These are phyloP conservation scores for Rousettus leschenaultii DNA, from an alignment of 2,113 vertebrate genomes.

Conservation along the genomic window DNA sequence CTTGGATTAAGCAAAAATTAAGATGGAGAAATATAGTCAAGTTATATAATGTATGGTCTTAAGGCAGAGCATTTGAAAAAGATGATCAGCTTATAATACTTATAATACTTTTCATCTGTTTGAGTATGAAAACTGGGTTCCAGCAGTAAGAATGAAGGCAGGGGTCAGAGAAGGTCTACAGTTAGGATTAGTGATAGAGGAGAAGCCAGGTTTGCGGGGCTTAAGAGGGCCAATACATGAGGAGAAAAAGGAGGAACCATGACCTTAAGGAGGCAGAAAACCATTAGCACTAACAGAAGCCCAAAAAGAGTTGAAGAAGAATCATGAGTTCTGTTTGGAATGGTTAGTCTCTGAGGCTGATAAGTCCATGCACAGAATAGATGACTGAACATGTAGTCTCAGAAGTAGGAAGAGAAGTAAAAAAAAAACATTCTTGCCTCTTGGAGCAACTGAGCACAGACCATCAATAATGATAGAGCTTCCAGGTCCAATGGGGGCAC, in stretches of 20 bases:
- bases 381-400: background rate
- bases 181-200: background rate
- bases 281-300: background rate
- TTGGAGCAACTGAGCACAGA: constrained; percentile 1
- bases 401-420: background rate
- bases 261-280: background rate
- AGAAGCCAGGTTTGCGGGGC: background rate
- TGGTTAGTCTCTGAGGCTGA: background rate
- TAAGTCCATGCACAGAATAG: background rate
- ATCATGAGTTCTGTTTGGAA: background rate
- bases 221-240: background rate
- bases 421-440: background rate
- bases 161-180: background rate
- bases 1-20: background rate
- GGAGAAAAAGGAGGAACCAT: background rate
- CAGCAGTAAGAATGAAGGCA: background rate
- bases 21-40: background rate
- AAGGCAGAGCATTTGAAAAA: background rate
- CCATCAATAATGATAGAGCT: constrained; percentile 3
- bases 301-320: background rate
- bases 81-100: background rate
- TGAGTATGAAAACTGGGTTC: background rate
- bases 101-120: background rate
- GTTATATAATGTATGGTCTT: background rate
- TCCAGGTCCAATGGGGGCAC: background rate